phyloP scores from a whole-genome alignment of 1,140 invertebrate species.

The Planococcus citri region DNA sequence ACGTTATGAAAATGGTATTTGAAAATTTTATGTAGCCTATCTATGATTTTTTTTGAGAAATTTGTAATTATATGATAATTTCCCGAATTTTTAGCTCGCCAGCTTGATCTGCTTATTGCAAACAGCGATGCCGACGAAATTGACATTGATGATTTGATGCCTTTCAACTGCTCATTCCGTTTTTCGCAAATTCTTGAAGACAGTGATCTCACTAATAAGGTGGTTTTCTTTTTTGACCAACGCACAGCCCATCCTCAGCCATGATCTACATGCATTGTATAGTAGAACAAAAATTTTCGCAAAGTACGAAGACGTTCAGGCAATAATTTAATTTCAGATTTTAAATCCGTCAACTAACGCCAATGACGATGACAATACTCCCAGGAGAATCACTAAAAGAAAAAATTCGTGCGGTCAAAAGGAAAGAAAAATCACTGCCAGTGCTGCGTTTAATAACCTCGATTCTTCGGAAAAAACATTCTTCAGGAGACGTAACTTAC shows the following conservation, averaged over 20 bases:
- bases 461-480: not conserved
- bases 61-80: not conserved
- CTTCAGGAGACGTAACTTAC: constrained; percentile 10
- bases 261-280: no score
- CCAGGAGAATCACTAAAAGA: not conserved
- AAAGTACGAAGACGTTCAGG: no score
- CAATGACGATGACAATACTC: not conserved
- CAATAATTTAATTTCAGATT: not conserved
- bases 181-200: not conserved
- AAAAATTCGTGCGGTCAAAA: not conserved
- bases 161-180: not conserved
- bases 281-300: no score
- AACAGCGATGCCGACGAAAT: not conserved
- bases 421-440: not conserved
- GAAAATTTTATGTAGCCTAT: not conserved
- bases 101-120: not conserved
- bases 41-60: not conserved
- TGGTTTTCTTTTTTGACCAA: not conserved
- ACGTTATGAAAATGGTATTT: constrained; percentile 1
- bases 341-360: not conserved
- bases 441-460: not conserved
- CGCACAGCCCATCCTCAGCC: no score
- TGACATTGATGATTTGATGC: not conserved
- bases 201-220: not conserved
- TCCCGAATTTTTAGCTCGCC: not conserved